Evolutionary conservation across 2,888 invertebrate genomes (phyloP).

Genomic region (Globia sparganii): DNA sequence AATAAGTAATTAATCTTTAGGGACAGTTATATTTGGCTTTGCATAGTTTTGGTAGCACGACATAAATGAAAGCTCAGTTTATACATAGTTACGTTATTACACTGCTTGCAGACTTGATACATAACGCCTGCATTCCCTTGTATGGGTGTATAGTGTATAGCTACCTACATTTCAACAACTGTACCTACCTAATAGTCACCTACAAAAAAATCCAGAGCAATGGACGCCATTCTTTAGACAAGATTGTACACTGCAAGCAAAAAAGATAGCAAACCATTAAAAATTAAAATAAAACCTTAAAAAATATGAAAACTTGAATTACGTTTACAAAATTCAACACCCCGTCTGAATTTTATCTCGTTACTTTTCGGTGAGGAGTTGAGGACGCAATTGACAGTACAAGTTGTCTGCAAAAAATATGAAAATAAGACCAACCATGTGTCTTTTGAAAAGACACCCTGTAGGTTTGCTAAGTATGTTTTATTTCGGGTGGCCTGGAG

Average conservation of each 20-base stretch:
- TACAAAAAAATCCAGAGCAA: neutral
- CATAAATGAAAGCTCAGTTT: neutral
- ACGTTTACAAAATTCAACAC: slow-evolving; percentile 31
- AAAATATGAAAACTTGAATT: slow-evolving; percentile 18
- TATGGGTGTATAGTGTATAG: neutral
- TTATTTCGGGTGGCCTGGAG: neutral
- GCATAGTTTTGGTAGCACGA: slow-evolving; percentile 12
- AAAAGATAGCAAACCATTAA: slow-evolving; percentile 4
- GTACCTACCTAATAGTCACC: too few relatives aligned
- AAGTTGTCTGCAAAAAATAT: slow-evolving; percentile 14
- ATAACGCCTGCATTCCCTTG: neutral
- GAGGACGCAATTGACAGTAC: slow-evolving; percentile 12
- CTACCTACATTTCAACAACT: too few relatives aligned
- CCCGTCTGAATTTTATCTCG: slow-evolving; percentile 15
- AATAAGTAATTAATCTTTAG: slow-evolving; percentile 21
- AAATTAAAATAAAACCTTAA: slow-evolving; percentile 28
- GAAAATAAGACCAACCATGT: neutral
- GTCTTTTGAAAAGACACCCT: slow-evolving; percentile 18
- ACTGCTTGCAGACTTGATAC: neutral
- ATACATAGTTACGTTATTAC: neutral
- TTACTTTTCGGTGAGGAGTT: slow-evolving; percentile 21
- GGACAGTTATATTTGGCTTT: slow-evolving; percentile 7
- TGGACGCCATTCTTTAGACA: neutral
- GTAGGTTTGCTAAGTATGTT: neutral
- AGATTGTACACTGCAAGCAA: neutral